Conservation (phyloP, 1,140 invertebrate genomes). For the Mycetomoellerius zeteki region DNA sequence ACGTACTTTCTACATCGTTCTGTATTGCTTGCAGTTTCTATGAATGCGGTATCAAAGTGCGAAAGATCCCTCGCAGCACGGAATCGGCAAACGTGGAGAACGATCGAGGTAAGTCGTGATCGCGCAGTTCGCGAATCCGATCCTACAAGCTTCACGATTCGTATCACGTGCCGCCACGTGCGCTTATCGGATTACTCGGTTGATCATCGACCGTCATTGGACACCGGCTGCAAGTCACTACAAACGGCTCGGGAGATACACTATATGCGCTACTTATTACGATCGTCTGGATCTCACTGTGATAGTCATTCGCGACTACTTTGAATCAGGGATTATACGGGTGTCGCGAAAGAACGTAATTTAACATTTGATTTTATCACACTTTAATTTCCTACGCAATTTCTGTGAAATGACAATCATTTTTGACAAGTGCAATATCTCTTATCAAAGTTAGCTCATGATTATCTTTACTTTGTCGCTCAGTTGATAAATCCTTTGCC, state of each 20-base stretch:
- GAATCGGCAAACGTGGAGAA: background rate
- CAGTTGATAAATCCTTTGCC: slow-evolving; percentile 43
- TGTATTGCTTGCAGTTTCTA: background rate
- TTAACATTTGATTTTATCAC: background rate
- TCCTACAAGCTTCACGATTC: slow-evolving; percentile 44
- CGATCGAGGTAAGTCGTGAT: slow-evolving; percentile 38
- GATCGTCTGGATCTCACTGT: slow-evolving; percentile 43
- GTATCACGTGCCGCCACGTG: slow-evolving; percentile 83
- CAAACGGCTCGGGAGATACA: background rate
- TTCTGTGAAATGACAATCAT: background rate
- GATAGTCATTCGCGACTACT: background rate
- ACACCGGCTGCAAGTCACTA: slow-evolving; percentile 73
- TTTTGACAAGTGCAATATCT: background rate
- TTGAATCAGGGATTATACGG: background rate
- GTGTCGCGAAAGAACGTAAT: background rate
- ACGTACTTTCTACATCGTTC: background rate
- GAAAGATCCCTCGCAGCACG: background rate
- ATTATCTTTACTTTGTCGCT: background rate
- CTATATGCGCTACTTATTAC: slow-evolving; percentile 28
- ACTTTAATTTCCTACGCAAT: background rate
- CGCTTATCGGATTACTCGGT: slow-evolving; percentile 80
- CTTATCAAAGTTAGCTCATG: background rate
- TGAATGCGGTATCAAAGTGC: too few species aligned
- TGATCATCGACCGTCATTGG: slow-evolving; percentile 78
- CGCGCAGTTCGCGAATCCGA: slow-evolving; percentile 19